Evolutionary conservation across 2,888 invertebrate genomes (phyloP).

Genomic region (Hipparchia sbordonii): DNA sequence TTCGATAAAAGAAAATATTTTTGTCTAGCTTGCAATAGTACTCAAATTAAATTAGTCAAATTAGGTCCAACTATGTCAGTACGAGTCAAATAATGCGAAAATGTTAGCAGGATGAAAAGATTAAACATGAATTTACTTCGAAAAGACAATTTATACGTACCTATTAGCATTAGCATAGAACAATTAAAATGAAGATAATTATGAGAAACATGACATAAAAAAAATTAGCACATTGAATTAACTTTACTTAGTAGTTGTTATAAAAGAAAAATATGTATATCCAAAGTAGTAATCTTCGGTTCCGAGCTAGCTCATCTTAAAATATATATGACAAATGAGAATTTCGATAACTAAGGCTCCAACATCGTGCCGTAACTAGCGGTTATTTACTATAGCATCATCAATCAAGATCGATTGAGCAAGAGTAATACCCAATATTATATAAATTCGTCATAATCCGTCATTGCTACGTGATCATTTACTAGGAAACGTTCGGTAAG

Average conservation of each 20-base stretch:
- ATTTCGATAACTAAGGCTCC: constrained; percentile 31
- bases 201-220: no score
- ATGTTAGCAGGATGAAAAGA: no score
- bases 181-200: no score
- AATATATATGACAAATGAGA: constrained; percentile 13
- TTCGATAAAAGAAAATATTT: no score
- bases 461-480: constrained; percentile 50
- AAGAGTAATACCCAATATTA: constrained; percentile 40
- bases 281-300: constrained; percentile 5
- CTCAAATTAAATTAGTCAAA: no score
- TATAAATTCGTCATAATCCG: constrained; percentile 65
- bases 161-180: no score
- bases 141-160: no score
- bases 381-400: constrained; percentile 46
- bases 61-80: no score
- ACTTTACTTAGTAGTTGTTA: not conserved
- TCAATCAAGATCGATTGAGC: constrained; percentile 59
- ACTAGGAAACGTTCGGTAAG: constrained; percentile 16
- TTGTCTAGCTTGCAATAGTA: no score
- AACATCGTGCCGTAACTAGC: constrained; percentile 31
- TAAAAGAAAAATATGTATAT: not conserved
- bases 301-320: not conserved
- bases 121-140: no score
- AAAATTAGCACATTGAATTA: no score
- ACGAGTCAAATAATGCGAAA: no score